Evolutionary conservation across 1,140 invertebrate species (phyloP).

Genomic region (Drosophila malerkotliana): DNA sequence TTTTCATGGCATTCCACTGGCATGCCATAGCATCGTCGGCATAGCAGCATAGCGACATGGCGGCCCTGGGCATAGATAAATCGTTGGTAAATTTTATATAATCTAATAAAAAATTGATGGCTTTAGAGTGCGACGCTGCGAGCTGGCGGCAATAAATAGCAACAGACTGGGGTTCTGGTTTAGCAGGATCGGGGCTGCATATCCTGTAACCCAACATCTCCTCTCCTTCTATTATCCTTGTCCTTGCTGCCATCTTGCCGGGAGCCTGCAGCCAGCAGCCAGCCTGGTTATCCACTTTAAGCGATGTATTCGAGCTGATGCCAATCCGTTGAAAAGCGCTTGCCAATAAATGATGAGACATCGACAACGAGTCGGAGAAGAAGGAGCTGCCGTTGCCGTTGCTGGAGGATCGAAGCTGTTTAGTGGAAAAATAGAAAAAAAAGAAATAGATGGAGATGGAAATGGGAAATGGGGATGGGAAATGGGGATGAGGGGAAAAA

Average conservation of each 20-base stretch:
- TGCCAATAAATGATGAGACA: constrained; percentile 80
- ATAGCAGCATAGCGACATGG: background rate
- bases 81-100: constrained; percentile 82
- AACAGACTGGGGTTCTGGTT: constrained; percentile 52
- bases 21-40: background rate
- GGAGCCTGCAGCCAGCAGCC: background rate
- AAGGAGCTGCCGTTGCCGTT: constrained; percentile 63
- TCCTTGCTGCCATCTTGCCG: constrained; percentile 10
- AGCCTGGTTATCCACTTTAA: constrained; percentile 40
- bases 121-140: constrained; percentile 66
- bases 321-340: constrained; percentile 79
- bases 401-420: background rate
- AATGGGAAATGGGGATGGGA: constrained; percentile 10
- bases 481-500: too few species aligned
- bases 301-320: constrained; percentile 55
- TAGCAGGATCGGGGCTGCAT: constrained; percentile 10
- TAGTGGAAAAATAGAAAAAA: too few species aligned
- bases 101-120: constrained; percentile 82
- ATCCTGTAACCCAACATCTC: background rate
- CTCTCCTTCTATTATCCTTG: background rate
- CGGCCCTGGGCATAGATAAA: constrained; percentile 73
- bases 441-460: constrained; percentile 6
- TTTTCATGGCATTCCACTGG: constrained; percentile 35
- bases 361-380: constrained; percentile 27
- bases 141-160: constrained; percentile 75